Evolutionary conservation across 2,888 invertebrate species (phyloP).

Genomic region (Sarcophaga rosellei): DNA sequence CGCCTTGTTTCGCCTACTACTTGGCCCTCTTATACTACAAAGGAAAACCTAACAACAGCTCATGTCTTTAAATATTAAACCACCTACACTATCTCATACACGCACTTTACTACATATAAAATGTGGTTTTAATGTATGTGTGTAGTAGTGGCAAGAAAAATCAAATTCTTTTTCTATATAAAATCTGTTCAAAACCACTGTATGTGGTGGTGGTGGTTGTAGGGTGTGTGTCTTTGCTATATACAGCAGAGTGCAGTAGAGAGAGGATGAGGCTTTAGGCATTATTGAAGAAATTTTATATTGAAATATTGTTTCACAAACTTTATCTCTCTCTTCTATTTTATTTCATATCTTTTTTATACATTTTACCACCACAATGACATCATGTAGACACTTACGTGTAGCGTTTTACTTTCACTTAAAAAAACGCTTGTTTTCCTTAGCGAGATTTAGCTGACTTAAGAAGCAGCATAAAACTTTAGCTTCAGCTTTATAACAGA

Average conservation of each 20-base stretch:
- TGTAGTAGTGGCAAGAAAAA: background rate
- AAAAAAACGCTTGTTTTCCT: background rate
- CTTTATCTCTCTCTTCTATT: background rate
- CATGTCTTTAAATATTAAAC: no score
- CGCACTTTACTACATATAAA: no score
- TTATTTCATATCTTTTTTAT: background rate
- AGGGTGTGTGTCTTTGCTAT: background rate
- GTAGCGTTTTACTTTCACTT: conserved; percentile 30
- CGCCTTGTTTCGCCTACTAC: no score
- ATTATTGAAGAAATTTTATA: no score
- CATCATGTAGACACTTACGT: background rate
- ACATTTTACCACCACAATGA: background rate
- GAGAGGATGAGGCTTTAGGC: no score
- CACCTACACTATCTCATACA: no score
- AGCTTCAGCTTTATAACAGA: background rate
- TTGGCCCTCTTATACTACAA: no score
- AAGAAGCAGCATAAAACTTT: conserved; percentile 2
- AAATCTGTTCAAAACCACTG: conserved; percentile 14
- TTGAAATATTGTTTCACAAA: background rate
- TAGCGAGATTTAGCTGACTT: conserved; percentile 7
- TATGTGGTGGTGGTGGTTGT: background rate
- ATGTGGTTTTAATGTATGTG: conserved; percentile 25
- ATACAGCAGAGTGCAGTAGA: no score
- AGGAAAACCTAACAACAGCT: no score
- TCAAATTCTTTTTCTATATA: background rate